Evolutionary conservation across 2,113 vertebrate genomes (phyloP).

Genomic region (Macquaria ambigua): DNA sequence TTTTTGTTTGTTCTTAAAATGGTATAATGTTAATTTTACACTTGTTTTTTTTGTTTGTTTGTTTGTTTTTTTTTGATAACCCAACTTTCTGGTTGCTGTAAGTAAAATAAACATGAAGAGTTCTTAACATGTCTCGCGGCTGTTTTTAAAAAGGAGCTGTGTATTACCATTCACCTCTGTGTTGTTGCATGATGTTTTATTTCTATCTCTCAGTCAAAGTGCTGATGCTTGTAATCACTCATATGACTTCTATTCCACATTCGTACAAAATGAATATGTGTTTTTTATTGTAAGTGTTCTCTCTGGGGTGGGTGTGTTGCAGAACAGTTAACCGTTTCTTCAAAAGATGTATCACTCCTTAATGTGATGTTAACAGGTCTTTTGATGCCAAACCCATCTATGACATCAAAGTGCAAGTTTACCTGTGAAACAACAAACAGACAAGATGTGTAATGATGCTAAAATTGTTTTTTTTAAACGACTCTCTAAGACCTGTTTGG

Average conservation of each 20-base stretch:
- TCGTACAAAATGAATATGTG: no score
- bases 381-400: background rate
- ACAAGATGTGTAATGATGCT: background rate
- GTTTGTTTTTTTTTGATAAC: slow-evolving; percentile 10
- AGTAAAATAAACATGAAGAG: slow-evolving; percentile 41
- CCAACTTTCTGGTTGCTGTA: slow-evolving; percentile 22
- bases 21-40: slow-evolving; percentile 31
- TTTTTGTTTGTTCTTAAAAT: slow-evolving; percentile 22
- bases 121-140: slow-evolving; percentile 9
- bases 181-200: background rate
- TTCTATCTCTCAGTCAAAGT: background rate
- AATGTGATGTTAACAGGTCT: background rate
- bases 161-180: background rate
- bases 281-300: background rate
- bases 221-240: background rate
- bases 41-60: slow-evolving; percentile 19
- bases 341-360: background rate
- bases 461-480: no score
- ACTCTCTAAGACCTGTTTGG: no score
- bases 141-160: background rate
- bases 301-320: background rate
- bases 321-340: background rate
- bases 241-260: background rate
- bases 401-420: background rate
- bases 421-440: background rate